Evolutionary conservation across 2,888 invertebrate species (phyloP).

Genomic region (Sarcophaga subvicina): DNA sequence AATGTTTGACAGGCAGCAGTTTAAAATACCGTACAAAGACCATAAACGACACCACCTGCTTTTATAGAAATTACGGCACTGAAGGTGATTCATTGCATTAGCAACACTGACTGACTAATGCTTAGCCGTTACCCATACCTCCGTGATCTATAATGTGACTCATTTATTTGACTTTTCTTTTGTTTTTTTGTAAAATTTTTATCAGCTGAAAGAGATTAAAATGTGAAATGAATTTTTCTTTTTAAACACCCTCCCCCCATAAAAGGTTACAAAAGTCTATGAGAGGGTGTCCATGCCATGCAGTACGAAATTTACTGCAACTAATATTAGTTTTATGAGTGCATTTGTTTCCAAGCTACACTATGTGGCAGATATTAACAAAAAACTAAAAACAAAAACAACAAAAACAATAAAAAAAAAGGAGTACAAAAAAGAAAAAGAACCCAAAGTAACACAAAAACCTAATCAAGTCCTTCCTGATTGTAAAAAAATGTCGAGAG

Average conservation of each 20-base stretch:
- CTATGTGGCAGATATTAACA: background rate
- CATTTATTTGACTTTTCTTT: background rate
- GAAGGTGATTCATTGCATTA: too few species aligned
- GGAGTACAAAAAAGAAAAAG: background rate
- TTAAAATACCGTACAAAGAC: too few species aligned
- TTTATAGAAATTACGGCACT: too few species aligned
- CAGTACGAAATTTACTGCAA: background rate
- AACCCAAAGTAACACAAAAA: background rate
- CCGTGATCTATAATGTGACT: conserved; percentile 14
- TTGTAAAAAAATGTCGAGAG: conserved; percentile 34
- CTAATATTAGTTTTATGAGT: conserved; percentile 43
- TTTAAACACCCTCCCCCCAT: conserved; percentile 28
- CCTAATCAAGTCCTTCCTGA: conserved; percentile 59
- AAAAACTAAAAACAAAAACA: background rate
- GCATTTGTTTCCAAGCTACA: conserved; percentile 33
- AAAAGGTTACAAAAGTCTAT: conserved; percentile 19
- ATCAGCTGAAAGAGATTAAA: conserved; percentile 23
- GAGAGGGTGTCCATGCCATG: background rate
- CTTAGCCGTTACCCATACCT: too few species aligned
- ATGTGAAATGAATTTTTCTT: background rate
- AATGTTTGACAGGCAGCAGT: too few species aligned
- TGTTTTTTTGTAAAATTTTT: conserved; percentile 18
- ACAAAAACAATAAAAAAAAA: background rate
- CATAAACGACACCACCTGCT: too few species aligned
- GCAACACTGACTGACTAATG: too few species aligned